Evolutionary conservation across 2,888 invertebrate genomes (phyloP).

Genomic region (Caenorhabditis doughertyi): DNA sequence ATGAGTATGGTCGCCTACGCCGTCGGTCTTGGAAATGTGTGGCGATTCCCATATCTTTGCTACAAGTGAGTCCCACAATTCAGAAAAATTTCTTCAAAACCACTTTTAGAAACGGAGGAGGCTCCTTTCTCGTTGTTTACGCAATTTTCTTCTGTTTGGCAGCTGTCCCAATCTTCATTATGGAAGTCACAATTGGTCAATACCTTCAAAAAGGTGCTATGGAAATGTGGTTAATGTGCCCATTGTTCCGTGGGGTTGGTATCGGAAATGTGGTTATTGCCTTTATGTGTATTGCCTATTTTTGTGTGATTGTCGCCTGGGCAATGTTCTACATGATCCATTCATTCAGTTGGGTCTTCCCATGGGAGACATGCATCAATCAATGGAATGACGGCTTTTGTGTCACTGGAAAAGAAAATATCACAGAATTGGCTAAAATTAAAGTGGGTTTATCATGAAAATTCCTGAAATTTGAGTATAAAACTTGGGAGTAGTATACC

Average conservation of each 20-base stretch:
- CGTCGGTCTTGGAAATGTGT: slow-evolving; percentile 82
- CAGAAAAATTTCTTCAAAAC: not conserved
- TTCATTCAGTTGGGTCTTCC: slow-evolving; percentile 78
- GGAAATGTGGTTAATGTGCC: slow-evolving; percentile 83
- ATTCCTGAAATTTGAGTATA: not conserved
- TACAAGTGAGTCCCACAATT: slow-evolving; percentile 60
- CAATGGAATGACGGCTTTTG: slow-evolving; percentile 76
- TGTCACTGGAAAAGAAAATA: slow-evolving; percentile 75
- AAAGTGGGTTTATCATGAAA: slow-evolving; percentile 11
- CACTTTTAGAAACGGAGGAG: slow-evolving; percentile 82
- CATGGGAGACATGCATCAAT: slow-evolving; percentile 82
- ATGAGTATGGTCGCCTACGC: slow-evolving; percentile 83
- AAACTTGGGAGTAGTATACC: too few species aligned
- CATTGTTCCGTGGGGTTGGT: slow-evolving; percentile 82
- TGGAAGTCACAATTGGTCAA: slow-evolving; percentile 82
- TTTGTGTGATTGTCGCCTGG: slow-evolving; percentile 83
- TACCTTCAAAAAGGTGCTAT: slow-evolving; percentile 82
- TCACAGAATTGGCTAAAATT: slow-evolving; percentile 62
- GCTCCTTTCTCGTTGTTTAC: slow-evolving; percentile 82
- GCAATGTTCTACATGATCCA: slow-evolving; percentile 83
- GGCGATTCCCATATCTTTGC: slow-evolving; percentile 83
- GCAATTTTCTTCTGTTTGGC: slow-evolving; percentile 81
- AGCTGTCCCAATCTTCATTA: slow-evolving; percentile 82
- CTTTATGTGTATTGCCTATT: slow-evolving; percentile 83
- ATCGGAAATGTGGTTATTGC: slow-evolving; percentile 83